Evolutionary conservation across 2,888 invertebrate species (phyloP), one percentile per base, ranked within the genome.

Genomic region (Mesorhabditis sp.): DNA sequence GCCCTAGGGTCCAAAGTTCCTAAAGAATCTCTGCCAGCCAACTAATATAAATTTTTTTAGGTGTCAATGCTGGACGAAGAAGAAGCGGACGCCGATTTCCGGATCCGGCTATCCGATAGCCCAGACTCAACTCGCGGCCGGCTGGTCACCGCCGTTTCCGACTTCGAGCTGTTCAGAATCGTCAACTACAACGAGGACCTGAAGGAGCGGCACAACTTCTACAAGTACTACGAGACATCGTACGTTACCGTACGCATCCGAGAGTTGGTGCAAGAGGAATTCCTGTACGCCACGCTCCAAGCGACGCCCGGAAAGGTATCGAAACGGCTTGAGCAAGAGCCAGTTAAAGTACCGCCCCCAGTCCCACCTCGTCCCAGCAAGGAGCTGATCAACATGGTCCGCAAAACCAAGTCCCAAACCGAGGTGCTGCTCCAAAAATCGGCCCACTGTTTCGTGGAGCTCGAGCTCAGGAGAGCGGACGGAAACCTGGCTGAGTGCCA

Each of bases 201-300:
- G 43, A 67, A 69, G 67, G 70, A 50, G 71, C 66, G 6, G 72
- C 73, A 62, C 43, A 62, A 69, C 75, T 78, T 80, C 69, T 68
- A 73, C 42, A 74, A 75, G 62, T 78, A 78, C 67, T 73, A 71
- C 62, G 78, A 78, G 64, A 73, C 77, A 4, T 76, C 75, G 0
- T 76, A 78, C 43, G 77, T 75, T 5, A 73, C 71, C 13, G 78
- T 80, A 5, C 74, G 75, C 15, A 74, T 80, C 7, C 71, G 74
- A 1, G 78, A 77, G 13, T 66, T 68, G 10, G 63, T 41, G 45
- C 67, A 68, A n/a, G 68, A 71, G 43, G 71, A 71, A 15, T 10
- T 41, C 3, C 63, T 63, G 13, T 63, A 63, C 41, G 63, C 63
- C 3, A 7, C n/a, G 3, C 43, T 66, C 13, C 45, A 58, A 50